Conservation (phyloP, 2,113 vertebrate genomes). For the Ceyx margarethae region DNA sequence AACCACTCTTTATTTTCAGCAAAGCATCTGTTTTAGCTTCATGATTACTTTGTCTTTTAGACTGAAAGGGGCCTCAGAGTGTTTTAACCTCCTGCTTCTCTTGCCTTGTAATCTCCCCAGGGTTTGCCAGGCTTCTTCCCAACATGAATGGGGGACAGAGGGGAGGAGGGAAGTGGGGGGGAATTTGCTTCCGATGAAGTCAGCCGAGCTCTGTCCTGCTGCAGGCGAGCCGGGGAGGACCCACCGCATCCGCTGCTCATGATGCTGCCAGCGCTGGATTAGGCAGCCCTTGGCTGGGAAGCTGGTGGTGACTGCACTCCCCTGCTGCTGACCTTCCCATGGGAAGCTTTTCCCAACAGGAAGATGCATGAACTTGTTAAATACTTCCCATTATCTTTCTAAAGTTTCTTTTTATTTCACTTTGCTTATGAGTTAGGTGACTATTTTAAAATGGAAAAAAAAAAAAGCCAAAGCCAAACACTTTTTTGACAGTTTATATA, state of each 20-base stretch:
- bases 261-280: not conserved
- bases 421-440: not conserved
- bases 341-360: slow-evolving; percentile 9
- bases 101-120: slow-evolving; percentile 34
- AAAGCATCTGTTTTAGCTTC: slow-evolving; percentile 53
- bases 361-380: not conserved
- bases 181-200: slow-evolving; percentile 44
- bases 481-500: not conserved
- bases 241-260: not conserved
- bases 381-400: not conserved
- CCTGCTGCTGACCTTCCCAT: not conserved
- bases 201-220: not conserved
- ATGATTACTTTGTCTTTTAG: slow-evolving; percentile 20
- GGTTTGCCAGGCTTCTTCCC: slow-evolving; percentile 48
- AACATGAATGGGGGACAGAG: slow-evolving; percentile 17
- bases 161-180: not conserved
- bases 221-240: not conserved
- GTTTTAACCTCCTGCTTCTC: slow-evolving; percentile 33
- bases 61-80: slow-evolving; percentile 32
- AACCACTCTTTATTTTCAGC: slow-evolving; percentile 46
- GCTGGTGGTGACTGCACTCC: not conserved
- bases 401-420: not conserved
- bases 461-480: no score
- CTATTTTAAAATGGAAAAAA: not conserved
- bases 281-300: not conserved